Evolutionary conservation across 1,140 invertebrate species (phyloP).

Genomic region (Aricia agestis): DNA sequence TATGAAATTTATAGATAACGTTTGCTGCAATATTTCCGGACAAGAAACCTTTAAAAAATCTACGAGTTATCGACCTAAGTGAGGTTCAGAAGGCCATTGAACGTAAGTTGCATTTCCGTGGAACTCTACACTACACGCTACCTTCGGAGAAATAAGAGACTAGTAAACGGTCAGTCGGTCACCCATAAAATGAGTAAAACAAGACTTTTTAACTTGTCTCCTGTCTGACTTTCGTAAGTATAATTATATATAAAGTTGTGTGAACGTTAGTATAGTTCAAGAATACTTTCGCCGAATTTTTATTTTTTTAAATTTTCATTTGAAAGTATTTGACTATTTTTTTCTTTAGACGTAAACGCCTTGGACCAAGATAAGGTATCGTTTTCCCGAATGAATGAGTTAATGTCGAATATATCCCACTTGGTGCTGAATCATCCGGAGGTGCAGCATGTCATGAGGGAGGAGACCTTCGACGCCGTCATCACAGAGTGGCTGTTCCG

Average conservation of each 20-base stretch:
- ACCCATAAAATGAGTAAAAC: too few species aligned
- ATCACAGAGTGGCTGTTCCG: conserved; percentile 16
- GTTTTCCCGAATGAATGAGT: background rate
- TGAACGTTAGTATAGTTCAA: too few species aligned
- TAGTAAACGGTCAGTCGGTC: too few species aligned
- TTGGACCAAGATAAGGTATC: background rate
- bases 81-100: background rate
- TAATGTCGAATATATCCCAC: background rate
- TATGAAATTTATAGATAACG: conserved; percentile 3
- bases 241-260: too few species aligned
- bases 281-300: too few species aligned
- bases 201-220: too few species aligned
- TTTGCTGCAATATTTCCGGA: conserved; percentile 4
- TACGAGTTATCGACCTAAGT: conserved; percentile 6
- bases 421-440: background rate
- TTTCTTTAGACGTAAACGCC: background rate
- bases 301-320: too few species aligned
- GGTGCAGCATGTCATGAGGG: background rate
- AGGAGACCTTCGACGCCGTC: conserved; percentile 14
- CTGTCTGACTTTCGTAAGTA: too few species aligned
- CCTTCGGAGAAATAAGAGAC: too few species aligned
- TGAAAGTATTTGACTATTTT: background rate
- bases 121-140: too few species aligned
- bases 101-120: background rate
- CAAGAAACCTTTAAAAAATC: conserved; percentile 13